phyloP scores from a whole-genome alignment of 2,797 vertebrate species.

The Eidolon dupreanum region DNA sequence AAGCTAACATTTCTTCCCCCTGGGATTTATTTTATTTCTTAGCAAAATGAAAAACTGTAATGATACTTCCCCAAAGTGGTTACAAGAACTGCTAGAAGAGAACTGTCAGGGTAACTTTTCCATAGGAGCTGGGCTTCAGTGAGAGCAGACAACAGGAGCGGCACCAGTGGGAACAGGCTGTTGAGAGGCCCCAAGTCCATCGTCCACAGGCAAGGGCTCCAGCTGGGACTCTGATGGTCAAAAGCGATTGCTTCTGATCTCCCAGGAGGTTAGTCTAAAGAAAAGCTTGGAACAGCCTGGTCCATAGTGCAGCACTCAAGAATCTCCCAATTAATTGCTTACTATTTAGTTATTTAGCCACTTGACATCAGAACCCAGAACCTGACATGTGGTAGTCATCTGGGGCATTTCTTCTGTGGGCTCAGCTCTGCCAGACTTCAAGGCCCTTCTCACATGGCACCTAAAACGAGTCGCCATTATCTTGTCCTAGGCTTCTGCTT shows the following conservation, averaged over 20 bases:
- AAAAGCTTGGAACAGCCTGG: neutral
- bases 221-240: neutral
- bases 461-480: slow-evolving; percentile 34
- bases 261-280: neutral
- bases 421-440: neutral
- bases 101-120: neutral
- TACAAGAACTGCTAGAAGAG: neutral
- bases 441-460: neutral
- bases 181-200: neutral
- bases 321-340: neutral
- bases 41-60: slow-evolving; percentile 39
- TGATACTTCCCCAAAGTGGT: neutral
- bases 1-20: neutral
- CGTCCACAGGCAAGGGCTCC: neutral
- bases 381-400: neutral
- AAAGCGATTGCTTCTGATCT: neutral
- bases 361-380: neutral
- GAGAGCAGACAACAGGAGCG: neutral
- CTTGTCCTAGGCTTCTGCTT: neutral
- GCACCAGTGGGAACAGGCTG: fast-evolving
- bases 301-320: neutral
- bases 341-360: no score
- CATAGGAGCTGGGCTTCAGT: neutral
- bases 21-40: slow-evolving; percentile 14
- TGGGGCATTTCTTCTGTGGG: neutral